Conservation (phyloP, 2,797 vertebrate species). For the Protonibea diacanthus region DNA sequence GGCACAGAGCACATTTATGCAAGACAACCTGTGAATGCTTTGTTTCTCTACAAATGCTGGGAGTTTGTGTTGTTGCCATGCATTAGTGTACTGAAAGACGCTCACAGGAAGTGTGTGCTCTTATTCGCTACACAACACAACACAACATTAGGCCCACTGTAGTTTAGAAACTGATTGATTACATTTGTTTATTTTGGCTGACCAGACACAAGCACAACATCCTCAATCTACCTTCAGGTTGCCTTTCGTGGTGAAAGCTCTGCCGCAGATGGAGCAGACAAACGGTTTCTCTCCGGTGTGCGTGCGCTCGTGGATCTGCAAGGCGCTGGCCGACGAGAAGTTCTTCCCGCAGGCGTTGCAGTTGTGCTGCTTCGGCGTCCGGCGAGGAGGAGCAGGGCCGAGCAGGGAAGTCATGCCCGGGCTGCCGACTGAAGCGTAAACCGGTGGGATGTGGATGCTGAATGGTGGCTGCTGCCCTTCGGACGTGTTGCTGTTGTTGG, state of each 20-base stretch:
- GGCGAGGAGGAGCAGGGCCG: constrained; percentile 89
- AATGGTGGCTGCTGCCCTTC: constrained; percentile 89
- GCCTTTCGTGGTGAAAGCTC: constrained; percentile 99
- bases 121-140: not conserved
- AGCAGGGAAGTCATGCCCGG: constrained; percentile 90
- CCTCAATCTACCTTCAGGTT: constrained; percentile 93
- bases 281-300: constrained; percentile 99
- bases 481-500: constrained; percentile 56
- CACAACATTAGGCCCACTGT: not conserved
- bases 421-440: constrained; percentile 86
- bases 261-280: constrained; percentile 96
- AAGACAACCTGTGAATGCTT: not conserved
- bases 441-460: constrained; percentile 88
- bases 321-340: constrained; percentile 98
- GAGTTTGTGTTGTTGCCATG: not conserved
- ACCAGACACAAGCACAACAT: not conserved
- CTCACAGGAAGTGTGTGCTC: not conserved
- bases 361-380: constrained; percentile 97
- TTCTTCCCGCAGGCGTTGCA: constrained; percentile 97
- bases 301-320: constrained; percentile 98
- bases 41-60: not conserved
- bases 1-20: too few species aligned
- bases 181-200: not conserved
- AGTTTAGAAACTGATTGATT: not conserved
- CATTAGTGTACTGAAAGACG: not conserved